phyloP scores from a whole-genome alignment of 2,113 vertebrate genomes.

The Aspiorhynchus laticeps region DNA sequence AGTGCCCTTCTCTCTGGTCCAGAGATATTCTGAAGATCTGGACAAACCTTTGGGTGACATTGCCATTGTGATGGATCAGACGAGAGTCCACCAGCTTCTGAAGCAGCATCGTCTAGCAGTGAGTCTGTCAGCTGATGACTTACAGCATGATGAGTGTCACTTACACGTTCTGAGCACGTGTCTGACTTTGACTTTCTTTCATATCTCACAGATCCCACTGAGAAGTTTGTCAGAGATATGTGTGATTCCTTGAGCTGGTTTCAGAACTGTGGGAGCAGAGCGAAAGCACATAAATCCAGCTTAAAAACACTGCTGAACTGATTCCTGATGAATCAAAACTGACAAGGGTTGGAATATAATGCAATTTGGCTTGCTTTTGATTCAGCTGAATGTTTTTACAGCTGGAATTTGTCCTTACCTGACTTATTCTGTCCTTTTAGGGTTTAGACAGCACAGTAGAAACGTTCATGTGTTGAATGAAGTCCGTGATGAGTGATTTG shows the following conservation, averaged over 20 bases:
- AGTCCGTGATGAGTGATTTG: background rate
- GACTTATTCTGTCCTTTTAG: background rate
- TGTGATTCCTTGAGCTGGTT: constrained; percentile 72
- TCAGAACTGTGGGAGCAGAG: background rate
- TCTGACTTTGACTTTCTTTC: constrained; percentile 21
- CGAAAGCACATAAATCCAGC: background rate
- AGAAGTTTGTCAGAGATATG: constrained; percentile 84
- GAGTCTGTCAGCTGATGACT: constrained; percentile 57
- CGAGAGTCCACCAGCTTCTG: constrained; percentile 81
- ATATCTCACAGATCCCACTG: constrained; percentile 78
- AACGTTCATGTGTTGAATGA: background rate
- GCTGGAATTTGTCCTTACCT: background rate
- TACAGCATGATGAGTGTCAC: background rate
- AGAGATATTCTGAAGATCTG: constrained; percentile 83
- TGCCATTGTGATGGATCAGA: constrained; percentile 79
- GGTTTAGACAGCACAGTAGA: background rate
- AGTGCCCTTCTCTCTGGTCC: constrained; percentile 82
- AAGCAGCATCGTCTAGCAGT: constrained; percentile 88
- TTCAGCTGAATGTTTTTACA: background rate
- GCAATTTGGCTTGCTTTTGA: background rate
- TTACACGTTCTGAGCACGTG: background rate
- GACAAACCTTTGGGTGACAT: constrained; percentile 79
- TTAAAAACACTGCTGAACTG: background rate
- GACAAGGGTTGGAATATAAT: no score
- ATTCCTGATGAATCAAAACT: background rate